phyloP scores from a whole-genome alignment of 1,140 invertebrate genomes.

The Meteorus sp. region DNA sequence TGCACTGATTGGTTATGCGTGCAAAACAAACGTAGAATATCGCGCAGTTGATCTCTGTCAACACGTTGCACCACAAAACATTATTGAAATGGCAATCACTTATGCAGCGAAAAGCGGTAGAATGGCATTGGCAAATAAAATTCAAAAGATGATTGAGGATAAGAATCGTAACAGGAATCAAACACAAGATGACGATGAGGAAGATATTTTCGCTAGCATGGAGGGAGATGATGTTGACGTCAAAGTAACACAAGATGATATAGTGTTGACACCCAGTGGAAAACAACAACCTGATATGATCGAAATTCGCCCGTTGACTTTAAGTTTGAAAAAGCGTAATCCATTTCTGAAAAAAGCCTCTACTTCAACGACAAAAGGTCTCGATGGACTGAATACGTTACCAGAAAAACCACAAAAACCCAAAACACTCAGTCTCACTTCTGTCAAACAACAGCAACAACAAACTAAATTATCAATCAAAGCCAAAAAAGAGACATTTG shows the following conservation, averaged over 20 bases:
- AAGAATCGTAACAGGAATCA: constrained; percentile 37
- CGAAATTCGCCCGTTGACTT: constrained; percentile 49
- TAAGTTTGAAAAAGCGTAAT: constrained; percentile 43
- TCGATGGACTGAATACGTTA: constrained; percentile 40
- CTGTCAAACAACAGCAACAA: constrained; percentile 27
- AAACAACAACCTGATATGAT: constrained; percentile 27
- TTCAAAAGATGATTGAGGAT: constrained; percentile 56
- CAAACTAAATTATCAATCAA: constrained; percentile 26
- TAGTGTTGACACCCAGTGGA: constrained; percentile 22
- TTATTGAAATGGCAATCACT: constrained; percentile 82
- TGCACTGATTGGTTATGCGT: constrained; percentile 86
- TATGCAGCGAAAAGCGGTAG: constrained; percentile 79
- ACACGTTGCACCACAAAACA: constrained; percentile 73
- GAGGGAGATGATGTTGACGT: constrained; percentile 48
- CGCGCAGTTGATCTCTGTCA: constrained; percentile 86
- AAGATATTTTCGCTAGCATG: constrained; percentile 34
- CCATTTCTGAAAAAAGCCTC: constrained; percentile 46
- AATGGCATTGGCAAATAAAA: constrained; percentile 75
- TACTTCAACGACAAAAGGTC: constrained; percentile 36
- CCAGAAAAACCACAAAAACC: constrained; percentile 37
- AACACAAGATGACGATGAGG: constrained; percentile 45
- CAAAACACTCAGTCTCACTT: neutral
- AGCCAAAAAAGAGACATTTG: constrained; percentile 54
- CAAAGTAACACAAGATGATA: constrained; percentile 51
- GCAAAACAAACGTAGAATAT: constrained; percentile 79